Conservation (phyloP, 1,140 invertebrate species). For the Drosophila pectinifera region DNA sequence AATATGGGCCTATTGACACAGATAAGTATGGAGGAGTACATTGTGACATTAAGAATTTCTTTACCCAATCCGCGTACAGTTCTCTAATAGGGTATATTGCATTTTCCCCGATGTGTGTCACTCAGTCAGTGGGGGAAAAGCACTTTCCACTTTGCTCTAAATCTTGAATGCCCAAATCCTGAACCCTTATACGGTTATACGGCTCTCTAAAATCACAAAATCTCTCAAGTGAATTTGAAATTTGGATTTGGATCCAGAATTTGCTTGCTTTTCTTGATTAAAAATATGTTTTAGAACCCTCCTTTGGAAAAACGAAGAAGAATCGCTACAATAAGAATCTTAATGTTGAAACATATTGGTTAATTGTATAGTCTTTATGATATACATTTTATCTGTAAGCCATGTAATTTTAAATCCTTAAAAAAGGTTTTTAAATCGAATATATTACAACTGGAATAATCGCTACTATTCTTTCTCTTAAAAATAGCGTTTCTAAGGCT, state of each 20-base stretch:
- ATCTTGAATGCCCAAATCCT: neutral
- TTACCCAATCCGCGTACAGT: constrained; percentile 11
- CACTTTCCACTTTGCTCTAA: constrained; percentile 15
- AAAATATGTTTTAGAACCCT: no score
- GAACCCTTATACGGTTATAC: neutral
- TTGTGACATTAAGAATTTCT: constrained; percentile 43
- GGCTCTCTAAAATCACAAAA: neutral
- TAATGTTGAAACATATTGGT: no score
- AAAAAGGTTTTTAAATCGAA: neutral
- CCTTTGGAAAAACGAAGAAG: no score
- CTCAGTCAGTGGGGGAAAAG: constrained; percentile 4
- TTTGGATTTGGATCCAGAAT: neutral
- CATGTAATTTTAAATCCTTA: no score
- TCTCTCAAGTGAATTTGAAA: neutral
- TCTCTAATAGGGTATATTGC: constrained; percentile 33
- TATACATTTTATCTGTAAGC: no score
- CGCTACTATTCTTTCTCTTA: no score
- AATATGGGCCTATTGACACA: constrained; percentile 55
- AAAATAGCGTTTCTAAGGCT: no score
- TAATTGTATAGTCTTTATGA: no score
- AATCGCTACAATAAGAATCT: neutral
- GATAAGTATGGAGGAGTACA: constrained; percentile 42
- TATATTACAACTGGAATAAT: neutral
- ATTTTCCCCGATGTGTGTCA: constrained; percentile 26
- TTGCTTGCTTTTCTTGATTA: no score